These are phyloP conservation scores for Camponotus fellah DNA, from an alignment of 2,888 invertebrate species.

Conservation along the genomic window DNA sequence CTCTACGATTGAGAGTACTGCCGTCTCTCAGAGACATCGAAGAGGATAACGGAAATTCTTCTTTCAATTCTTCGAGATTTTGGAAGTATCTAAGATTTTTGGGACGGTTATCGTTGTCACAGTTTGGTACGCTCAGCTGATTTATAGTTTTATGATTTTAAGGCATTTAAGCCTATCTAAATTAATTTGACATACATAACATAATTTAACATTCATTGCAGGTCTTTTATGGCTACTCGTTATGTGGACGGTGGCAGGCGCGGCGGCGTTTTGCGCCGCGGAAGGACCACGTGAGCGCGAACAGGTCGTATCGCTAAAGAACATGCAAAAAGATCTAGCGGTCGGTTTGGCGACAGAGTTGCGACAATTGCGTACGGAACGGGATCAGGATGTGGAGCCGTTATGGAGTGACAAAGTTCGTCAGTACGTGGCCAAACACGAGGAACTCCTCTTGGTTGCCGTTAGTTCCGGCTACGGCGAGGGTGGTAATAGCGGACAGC, in stretches of 20 bases:
- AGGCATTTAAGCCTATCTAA: background rate
- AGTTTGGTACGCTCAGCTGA: conserved; percentile 78
- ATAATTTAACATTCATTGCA: conserved; percentile 1
- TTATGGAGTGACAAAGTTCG: conserved; percentile 89
- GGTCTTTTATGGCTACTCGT: conserved; percentile 88
- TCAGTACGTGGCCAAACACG: conserved; percentile 87
- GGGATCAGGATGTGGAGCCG: conserved; percentile 86
- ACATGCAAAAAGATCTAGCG: conserved; percentile 89
- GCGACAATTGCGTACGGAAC: conserved; percentile 87
- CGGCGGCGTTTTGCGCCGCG: conserved; percentile 89
- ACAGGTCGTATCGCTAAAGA: conserved; percentile 87
- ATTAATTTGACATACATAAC: background rate
- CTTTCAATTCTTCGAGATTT: conserved; percentile 68
- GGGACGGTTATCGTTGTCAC: conserved; percentile 81
- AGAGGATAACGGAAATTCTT: conserved; percentile 69
- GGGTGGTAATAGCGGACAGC: conserved; percentile 87
- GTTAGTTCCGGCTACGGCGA: conserved; percentile 88
- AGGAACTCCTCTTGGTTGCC: conserved; percentile 88
- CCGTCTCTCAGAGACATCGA: conserved; percentile 85
- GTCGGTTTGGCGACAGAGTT: conserved; percentile 89
- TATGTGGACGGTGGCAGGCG: conserved; percentile 89
- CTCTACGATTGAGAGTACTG: conserved; percentile 88
- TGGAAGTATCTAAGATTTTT: conserved; percentile 81
- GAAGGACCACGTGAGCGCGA: conserved; percentile 89
- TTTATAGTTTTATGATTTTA: background rate